These are phyloP conservation scores for Gracilinanus agilis DNA, from an alignment of 2,113 vertebrate species.

Conservation along the genomic window DNA sequence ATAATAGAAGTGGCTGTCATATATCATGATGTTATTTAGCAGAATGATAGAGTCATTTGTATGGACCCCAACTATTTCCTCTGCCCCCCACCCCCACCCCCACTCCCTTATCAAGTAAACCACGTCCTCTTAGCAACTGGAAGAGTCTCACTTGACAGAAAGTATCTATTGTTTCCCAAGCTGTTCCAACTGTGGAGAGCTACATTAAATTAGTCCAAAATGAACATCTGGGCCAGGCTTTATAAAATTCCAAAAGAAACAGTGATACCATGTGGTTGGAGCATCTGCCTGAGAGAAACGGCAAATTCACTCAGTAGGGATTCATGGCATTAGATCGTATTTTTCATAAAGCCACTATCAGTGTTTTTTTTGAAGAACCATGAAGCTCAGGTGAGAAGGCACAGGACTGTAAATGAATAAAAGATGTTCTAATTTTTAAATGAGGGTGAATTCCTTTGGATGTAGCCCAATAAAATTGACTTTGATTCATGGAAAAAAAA, in stretches of 20 bases:
- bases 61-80: background rate
- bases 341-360: background rate
- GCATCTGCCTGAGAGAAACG: background rate
- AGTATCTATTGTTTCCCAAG: background rate
- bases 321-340: background rate
- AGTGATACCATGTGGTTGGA: background rate
- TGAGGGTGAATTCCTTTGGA: background rate
- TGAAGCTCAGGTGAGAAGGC: background rate
- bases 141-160: background rate
- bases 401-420: background rate
- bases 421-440: background rate
- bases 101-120: conserved; percentile 22
- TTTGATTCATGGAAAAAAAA: background rate
- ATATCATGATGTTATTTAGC: background rate
- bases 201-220: background rate
- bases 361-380: background rate
- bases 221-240: background rate
- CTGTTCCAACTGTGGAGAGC: background rate
- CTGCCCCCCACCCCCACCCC: background rate
- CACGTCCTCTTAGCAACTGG: background rate
- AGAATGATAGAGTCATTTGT: background rate
- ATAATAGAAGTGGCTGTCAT: background rate
- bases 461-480: background rate
- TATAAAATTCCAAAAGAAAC: background rate
- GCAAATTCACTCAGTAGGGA: background rate